Evolutionary conservation across 2,888 invertebrate species (phyloP), one percentile per base, ranked within the genome.

Genomic region (Drosophila multiciliata): DNA sequence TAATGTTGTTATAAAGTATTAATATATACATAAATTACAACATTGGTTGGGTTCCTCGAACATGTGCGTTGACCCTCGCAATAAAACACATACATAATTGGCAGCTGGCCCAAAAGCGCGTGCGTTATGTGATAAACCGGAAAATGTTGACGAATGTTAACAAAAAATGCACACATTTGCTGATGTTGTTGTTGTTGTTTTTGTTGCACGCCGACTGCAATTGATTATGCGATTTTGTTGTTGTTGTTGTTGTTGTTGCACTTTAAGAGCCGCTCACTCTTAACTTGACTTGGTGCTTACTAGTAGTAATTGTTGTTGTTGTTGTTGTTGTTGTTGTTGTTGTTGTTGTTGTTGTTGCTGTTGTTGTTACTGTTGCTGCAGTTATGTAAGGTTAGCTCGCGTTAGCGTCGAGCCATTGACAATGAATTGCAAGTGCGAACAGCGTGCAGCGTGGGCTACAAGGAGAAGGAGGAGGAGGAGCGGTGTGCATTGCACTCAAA

Each of bases 61-160:
- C 29, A 49, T 42, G 20, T 5, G n/a, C 15, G 42, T 6, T 32
- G 32, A 11, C 68, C 70, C 70, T 71, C 70, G 67, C 32, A 23
- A 32, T 36, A 36, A 11, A 36, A 38, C 29, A 33, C 33, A 42
- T 3, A 23, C 52, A 26, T 38, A 53, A 69, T 66, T 69, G 65
- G 38, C 80, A 80, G 55, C 80, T 45, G 69, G 52, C 66, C 63
- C 63, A 59, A 83, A 84, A 72, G 86, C 74, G 80, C 83, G 83
- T 82, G 78, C 70, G 70, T 61, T 66, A 32, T 69, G 33, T 67
- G 65, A 57, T 45, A 75, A 86, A 82, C 87, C 87, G 86, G 84
- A 85, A 84, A 84, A 83, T 81, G 69, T 84, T 73, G 82, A 81
- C 74, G 82, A 86, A 85, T 83, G 80, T 74, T 75, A 68, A 78